Conservation (phyloP, 2,888 invertebrate species). For the Aelia acuminata region DNA sequence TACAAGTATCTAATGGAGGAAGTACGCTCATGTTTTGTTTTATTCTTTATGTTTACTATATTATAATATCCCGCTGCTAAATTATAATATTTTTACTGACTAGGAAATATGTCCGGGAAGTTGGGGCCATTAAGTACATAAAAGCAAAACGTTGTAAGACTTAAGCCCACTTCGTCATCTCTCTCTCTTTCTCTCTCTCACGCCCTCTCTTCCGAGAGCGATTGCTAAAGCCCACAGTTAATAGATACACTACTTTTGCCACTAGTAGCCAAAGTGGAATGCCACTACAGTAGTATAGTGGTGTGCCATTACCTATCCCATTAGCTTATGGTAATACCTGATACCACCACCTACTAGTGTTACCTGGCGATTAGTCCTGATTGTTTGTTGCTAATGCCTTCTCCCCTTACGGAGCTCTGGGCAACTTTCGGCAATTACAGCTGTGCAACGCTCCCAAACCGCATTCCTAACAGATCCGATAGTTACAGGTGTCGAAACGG, state of each 20-base stretch:
- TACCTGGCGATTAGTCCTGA: slow-evolving; percentile 11
- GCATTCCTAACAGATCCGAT: slow-evolving; percentile 5
- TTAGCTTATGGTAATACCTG: slow-evolving; percentile 24
- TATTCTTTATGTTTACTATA: no score
- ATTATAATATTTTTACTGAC: not conserved
- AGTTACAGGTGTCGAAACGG: not conserved
- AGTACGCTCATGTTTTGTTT: no score
- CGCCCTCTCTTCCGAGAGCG: not conserved
- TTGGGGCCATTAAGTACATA: not conserved
- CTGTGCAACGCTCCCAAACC: not conserved
- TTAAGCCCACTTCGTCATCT: not conserved
- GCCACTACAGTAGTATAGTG: no score
- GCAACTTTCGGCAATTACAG: slow-evolving; percentile 8
- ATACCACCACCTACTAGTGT: slow-evolving; percentile 32
- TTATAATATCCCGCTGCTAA: not conserved
- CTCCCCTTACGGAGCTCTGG: not conserved
- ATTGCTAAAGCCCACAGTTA: not conserved
- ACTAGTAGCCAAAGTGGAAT: no score
- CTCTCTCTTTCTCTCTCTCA: no score
- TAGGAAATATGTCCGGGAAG: not conserved
- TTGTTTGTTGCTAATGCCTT: slow-evolving; percentile 7
- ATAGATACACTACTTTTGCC: not conserved
- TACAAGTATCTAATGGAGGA: no score
- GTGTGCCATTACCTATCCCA: not conserved
- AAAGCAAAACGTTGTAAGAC: not conserved